Evolutionary conservation across 2,797 vertebrate genomes (phyloP).

Genomic region (Echiichthys vipera): DNA sequence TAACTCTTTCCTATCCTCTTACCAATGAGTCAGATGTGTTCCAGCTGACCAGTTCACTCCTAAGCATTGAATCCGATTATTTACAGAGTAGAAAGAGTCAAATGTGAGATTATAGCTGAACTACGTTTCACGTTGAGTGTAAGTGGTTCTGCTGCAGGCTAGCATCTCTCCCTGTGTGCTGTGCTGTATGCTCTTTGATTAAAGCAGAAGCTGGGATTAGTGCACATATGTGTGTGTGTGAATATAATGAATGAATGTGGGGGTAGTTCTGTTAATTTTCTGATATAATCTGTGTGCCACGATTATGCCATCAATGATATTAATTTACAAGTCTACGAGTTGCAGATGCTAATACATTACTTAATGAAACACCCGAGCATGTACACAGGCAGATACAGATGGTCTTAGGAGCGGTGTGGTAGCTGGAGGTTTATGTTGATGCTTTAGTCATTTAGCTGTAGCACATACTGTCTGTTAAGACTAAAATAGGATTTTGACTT

Average conservation of each 20-base stretch:
- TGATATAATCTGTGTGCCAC: conserved; percentile 30
- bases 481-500: background rate
- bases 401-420: background rate
- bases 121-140: conserved; percentile 29
- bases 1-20: conserved; percentile 42
- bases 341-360: conserved; percentile 21
- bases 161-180: conserved; percentile 27
- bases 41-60: conserved; percentile 47
- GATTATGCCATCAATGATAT: conserved; percentile 51
- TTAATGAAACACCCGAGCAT: conserved; percentile 15
- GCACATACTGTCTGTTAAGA: background rate
- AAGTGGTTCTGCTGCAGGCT: conserved; percentile 37
- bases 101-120: conserved; percentile 59
- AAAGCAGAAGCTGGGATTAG: conserved; percentile 65
- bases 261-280: conserved; percentile 9
- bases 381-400: background rate
- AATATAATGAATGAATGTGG: conserved; percentile 18
- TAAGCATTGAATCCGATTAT: conserved; percentile 71
- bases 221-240: conserved; percentile 42
- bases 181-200: conserved; percentile 57
- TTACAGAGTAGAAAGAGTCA: conserved; percentile 54
- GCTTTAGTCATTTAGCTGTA: conserved; percentile 15
- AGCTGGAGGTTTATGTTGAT: background rate
- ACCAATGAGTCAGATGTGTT: conserved; percentile 43
- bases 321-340: conserved; percentile 29